Percentiles rank a stretch among this genome's conserved stretches.
phyloP scores from a whole-genome alignment of 92 coral and sea anemone species.

The Porites cylindrica region DNA sequence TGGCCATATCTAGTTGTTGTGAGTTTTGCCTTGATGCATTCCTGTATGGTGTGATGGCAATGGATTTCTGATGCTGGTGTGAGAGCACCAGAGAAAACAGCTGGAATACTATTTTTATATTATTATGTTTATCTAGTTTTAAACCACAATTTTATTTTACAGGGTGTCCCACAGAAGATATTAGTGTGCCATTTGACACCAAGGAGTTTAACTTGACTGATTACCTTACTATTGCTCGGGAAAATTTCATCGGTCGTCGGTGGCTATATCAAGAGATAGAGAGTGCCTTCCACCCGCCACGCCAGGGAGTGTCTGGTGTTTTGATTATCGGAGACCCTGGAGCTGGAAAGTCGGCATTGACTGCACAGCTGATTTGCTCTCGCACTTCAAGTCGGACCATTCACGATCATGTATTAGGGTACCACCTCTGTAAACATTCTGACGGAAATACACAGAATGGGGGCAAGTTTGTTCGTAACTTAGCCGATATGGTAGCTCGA shows the following conservation, averaged over 20 bases:
- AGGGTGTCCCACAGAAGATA: too few relatives aligned
- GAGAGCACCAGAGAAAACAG: too few relatives aligned
- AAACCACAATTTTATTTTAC: too few relatives aligned
- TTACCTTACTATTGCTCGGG: background rate
- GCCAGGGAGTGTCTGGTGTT: background rate
- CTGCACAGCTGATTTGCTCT: constrained; percentile 86
- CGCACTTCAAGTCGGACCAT: constrained; percentile 80
- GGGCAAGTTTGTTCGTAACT: constrained; percentile 87
- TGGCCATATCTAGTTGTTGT: too few relatives aligned
- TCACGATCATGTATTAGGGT: constrained; percentile 82
- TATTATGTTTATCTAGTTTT: too few relatives aligned
- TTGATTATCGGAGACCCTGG: constrained; percentile 42
- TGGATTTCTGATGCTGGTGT: too few relatives aligned
- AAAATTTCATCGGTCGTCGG: constrained; percentile 2
- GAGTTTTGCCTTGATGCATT: too few relatives aligned
- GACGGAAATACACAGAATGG: constrained; percentile 76
- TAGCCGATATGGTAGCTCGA: constrained; percentile 78
- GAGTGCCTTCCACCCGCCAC: background rate
- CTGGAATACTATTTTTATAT: too few relatives aligned
- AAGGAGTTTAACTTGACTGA: background rate
- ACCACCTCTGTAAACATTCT: constrained; percentile 84
- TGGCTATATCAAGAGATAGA: background rate
- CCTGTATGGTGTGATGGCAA: too few relatives aligned
- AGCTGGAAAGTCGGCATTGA: constrained; percentile 71
- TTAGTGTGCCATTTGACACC: background rate